Conservation (phyloP, 2,797 vertebrate species). For the Anguilla marmorata region DNA sequence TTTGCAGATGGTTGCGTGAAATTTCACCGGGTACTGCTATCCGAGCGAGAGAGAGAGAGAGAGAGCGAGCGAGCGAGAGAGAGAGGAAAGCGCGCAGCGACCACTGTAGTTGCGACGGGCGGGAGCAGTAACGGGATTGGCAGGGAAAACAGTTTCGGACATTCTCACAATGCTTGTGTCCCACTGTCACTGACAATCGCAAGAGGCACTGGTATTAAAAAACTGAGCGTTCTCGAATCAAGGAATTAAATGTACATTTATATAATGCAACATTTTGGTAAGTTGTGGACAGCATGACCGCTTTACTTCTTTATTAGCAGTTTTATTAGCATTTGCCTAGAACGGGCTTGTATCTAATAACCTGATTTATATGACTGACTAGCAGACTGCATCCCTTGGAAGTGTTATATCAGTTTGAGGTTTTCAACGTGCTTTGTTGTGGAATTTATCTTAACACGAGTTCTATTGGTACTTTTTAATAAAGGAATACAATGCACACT, state of each 20-base stretch:
- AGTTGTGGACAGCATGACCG: background rate
- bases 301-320: background rate
- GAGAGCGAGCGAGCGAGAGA: slow-evolving; percentile 41
- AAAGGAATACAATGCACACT: too few relatives aligned
- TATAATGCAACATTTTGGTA: background rate
- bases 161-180: background rate
- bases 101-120: slow-evolving; percentile 18
- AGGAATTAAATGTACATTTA: background rate
- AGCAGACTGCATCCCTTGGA: background rate
- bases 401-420: background rate
- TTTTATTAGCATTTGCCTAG: background rate
- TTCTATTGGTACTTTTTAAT: too few relatives aligned
- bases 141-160: slow-evolving; percentile 27
- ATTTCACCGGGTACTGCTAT: slow-evolving; percentile 23
- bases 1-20: slow-evolving; percentile 41
- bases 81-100: slow-evolving; percentile 27
- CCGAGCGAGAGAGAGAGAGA: slow-evolving; percentile 25
- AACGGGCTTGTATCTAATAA: background rate
- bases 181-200: background rate
- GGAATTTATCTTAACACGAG: too few relatives aligned
- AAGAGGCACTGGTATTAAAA: background rate
- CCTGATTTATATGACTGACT: background rate
- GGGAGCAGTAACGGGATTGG: slow-evolving; percentile 37
- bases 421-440: background rate
- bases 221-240: background rate